These are phyloP conservation scores for Chloroclystis v-ata DNA, from an alignment of 2,888 invertebrate genomes.

Conservation along the genomic window DNA sequence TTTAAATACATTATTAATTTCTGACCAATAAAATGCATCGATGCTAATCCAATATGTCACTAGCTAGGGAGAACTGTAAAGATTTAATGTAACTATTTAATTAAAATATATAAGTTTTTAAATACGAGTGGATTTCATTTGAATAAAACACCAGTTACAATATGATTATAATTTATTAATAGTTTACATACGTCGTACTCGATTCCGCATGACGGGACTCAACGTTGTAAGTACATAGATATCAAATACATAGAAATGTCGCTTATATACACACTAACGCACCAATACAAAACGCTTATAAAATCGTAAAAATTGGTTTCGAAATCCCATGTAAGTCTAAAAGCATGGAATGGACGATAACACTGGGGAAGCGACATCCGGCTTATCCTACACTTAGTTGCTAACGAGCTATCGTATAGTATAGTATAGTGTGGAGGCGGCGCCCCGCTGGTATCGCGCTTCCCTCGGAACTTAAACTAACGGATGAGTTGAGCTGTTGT, in stretches of 20 bases:
- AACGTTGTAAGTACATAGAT: slow-evolving; percentile 39
- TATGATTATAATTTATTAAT: slow-evolving; percentile 79
- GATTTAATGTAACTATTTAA: slow-evolving; percentile 77
- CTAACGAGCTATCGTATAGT: slow-evolving; percentile 54
- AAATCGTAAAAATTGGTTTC: slow-evolving; percentile 32
- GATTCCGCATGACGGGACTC: slow-evolving; percentile 37
- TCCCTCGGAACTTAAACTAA: slow-evolving; percentile 56
- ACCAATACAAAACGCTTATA: slow-evolving; percentile 45
- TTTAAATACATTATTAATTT: slow-evolving; percentile 65
- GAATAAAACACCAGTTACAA: slow-evolving; percentile 63
- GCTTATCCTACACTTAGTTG: slow-evolving; percentile 58
- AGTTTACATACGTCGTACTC: slow-evolving; percentile 74
- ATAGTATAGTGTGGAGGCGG: slow-evolving; percentile 45
- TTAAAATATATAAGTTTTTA: slow-evolving; percentile 77
- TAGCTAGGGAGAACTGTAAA: slow-evolving; percentile 76
- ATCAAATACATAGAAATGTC: slow-evolving; percentile 37
- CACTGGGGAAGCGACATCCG: slow-evolving; percentile 46
- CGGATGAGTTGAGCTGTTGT: slow-evolving; percentile 38
- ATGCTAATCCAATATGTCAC: slow-evolving; percentile 68
- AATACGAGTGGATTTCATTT: slow-evolving; percentile 42
- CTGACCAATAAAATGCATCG: slow-evolving; percentile 74
- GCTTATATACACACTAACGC: slow-evolving; percentile 57
- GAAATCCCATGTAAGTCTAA: slow-evolving; percentile 37
- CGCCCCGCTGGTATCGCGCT: slow-evolving; percentile 59
- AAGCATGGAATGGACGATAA: slow-evolving; percentile 61